Conservation (phyloP, 2,113 vertebrate genomes). For the Tursiops truncatus region DNA sequence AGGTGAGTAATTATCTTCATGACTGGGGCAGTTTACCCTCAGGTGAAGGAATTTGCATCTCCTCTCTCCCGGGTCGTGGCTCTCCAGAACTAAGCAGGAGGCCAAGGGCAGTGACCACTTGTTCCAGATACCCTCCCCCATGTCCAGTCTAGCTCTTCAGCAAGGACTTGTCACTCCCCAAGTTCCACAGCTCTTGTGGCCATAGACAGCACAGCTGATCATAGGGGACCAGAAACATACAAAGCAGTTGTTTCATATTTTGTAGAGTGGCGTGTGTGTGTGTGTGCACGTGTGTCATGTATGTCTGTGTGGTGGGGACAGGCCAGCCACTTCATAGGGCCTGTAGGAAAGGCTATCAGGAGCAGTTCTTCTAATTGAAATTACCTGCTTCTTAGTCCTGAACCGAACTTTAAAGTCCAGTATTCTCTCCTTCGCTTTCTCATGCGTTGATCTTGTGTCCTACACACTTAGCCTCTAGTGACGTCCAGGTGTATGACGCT, state of each 20-base stretch:
- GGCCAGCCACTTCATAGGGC: neutral
- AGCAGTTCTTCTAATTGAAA: neutral
- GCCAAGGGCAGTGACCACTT: neutral
- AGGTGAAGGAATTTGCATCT: conserved; percentile 55
- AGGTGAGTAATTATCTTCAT: conserved; percentile 76
- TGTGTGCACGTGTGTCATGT: neutral
- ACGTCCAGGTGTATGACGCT: neutral
- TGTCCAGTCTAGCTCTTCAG: neutral
- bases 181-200: neutral
- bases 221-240: neutral
- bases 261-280: neutral
- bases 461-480: neutral
- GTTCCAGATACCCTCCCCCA: neutral
- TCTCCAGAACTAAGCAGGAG: conserved; percentile 5
- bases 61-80: neutral
- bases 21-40: conserved; percentile 67
- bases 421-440: neutral
- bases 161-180: neutral
- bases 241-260: neutral
- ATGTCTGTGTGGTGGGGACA: neutral
- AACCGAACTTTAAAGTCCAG: neutral
- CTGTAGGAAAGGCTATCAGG: neutral
- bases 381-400: neutral
- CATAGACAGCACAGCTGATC: neutral
- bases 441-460: neutral